phyloP scores from a whole-genome alignment of 2,888 invertebrate genomes.

The Acleris cristana region DNA sequence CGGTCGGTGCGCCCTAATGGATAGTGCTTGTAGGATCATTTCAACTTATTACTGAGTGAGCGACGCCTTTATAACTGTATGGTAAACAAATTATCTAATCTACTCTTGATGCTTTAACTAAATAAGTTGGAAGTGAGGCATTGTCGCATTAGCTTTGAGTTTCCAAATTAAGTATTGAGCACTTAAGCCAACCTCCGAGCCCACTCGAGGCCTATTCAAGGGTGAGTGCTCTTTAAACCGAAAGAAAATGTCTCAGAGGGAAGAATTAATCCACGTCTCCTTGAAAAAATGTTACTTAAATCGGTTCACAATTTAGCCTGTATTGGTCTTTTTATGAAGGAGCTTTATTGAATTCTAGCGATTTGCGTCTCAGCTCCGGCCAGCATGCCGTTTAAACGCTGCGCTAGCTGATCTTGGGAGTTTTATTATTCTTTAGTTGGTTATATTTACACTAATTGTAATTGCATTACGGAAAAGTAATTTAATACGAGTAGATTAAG shows the following conservation, averaged over 20 bases:
- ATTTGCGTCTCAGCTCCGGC: constrained; percentile 7
- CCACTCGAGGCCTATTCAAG: constrained; percentile 51
- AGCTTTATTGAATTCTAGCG: constrained; percentile 39
- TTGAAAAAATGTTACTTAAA: constrained; percentile 51
- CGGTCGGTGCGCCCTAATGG: constrained; percentile 39
- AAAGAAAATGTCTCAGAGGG: constrained; percentile 51
- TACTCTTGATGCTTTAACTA: constrained; percentile 35
- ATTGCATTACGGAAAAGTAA: too few relatives aligned
- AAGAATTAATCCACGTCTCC: constrained; percentile 54
- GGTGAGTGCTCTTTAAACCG: constrained; percentile 51
- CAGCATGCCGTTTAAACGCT: too few relatives aligned
- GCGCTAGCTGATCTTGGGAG: too few relatives aligned
- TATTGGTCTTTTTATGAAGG: constrained; percentile 41
- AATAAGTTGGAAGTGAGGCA: constrained; percentile 36
- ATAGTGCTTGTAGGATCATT: constrained; percentile 39
- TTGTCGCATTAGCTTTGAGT: constrained; percentile 44
- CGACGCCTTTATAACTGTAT: constrained; percentile 7
- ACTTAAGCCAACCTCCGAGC: constrained; percentile 51
- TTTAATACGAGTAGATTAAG: too few relatives aligned
- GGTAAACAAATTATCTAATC: constrained; percentile 33
- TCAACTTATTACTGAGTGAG: constrained; percentile 24
- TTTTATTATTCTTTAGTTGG: too few relatives aligned
- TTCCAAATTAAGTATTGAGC: constrained; percentile 51
- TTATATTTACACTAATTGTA: too few relatives aligned
- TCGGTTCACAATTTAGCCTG: constrained; percentile 49